Evolutionary conservation across 2,113 vertebrate genomes (phyloP).

Genomic region (Leptosomus discolor): DNA sequence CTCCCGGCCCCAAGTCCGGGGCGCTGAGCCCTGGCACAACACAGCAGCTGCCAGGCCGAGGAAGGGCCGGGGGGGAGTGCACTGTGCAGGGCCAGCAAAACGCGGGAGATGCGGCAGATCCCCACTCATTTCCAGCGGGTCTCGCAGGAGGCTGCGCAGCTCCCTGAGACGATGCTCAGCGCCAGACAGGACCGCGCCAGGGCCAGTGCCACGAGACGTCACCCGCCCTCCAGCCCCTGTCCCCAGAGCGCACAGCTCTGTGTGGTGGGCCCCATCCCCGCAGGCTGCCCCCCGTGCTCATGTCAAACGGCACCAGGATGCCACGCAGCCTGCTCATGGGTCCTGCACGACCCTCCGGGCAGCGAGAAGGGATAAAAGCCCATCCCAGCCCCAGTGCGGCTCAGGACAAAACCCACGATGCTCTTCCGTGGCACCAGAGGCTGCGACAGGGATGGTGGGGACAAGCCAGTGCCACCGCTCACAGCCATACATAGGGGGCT

Average conservation of each 20-base stretch:
- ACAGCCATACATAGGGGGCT: background rate
- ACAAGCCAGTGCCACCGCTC: background rate
- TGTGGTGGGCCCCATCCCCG: background rate
- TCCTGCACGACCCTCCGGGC: too few relatives aligned
- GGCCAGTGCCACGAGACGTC: background rate
- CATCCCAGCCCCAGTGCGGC: background rate
- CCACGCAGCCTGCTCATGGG: background rate
- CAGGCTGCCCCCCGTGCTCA: background rate
- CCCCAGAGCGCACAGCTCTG: background rate
- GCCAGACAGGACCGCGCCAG: background rate
- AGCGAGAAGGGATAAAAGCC: background rate
- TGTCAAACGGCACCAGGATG: background rate
- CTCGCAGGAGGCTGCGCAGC: background rate
- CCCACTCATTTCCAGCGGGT: background rate
- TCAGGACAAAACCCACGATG: background rate
- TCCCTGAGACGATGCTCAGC: background rate
- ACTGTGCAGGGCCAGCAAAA: background rate
- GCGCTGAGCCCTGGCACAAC: background rate
- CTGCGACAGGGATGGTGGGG: background rate
- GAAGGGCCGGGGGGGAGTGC: rapidly evolving
- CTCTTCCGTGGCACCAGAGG: background rate
- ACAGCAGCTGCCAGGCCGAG: rapidly evolving
- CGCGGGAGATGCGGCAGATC: background rate
- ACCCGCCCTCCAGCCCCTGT: background rate
- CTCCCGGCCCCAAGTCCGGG: background rate